phyloP scores from a whole-genome alignment of 2,888 invertebrate genomes.

The Salticus scenicus region DNA sequence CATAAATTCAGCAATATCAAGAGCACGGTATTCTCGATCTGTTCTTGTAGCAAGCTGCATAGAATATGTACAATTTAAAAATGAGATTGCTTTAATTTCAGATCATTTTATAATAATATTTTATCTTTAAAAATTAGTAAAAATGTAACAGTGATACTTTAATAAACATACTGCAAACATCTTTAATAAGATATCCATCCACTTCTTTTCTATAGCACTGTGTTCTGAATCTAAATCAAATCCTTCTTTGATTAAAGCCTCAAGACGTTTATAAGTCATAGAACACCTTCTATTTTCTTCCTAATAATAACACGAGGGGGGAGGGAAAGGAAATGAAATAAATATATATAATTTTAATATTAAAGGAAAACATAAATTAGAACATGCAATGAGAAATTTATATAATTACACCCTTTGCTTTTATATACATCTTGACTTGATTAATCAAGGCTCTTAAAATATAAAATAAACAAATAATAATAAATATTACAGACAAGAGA shows the following conservation, averaged over 20 bases:
- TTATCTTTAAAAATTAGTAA: not conserved
- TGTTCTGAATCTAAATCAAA: conserved; percentile 74
- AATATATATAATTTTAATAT: too few relatives aligned
- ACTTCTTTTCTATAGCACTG: conserved; percentile 81
- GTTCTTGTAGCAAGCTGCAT: conserved; percentile 88
- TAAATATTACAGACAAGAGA: too few relatives aligned
- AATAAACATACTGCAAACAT: conserved; percentile 86
- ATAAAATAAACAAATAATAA: too few relatives aligned
- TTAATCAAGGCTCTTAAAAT: too few relatives aligned
- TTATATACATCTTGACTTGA: too few relatives aligned
- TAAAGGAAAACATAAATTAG: too few relatives aligned
- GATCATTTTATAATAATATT: not conserved
- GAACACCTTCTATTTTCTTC: conserved; percentile 74
- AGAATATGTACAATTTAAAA: conserved; percentile 72
- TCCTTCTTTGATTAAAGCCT: conserved; percentile 73
- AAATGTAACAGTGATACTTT: not conserved
- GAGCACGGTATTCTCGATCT: conserved; percentile 88
- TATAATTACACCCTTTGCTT: too few relatives aligned
- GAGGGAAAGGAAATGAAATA: too few relatives aligned
- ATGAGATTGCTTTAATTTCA: not conserved
- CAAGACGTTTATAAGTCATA: conserved; percentile 73
- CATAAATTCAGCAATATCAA: conserved; percentile 89
- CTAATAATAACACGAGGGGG: conserved; percentile 72
- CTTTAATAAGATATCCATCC: conserved; percentile 88
- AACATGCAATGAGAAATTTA: too few relatives aligned